A percentile compares a stretch with the other conserved stretches of the same genome.
These are phyloP conservation scores for Novumbra hubbsi DNA, from an alignment of 2,797 vertebrate genomes.

Conservation along the genomic window DNA sequence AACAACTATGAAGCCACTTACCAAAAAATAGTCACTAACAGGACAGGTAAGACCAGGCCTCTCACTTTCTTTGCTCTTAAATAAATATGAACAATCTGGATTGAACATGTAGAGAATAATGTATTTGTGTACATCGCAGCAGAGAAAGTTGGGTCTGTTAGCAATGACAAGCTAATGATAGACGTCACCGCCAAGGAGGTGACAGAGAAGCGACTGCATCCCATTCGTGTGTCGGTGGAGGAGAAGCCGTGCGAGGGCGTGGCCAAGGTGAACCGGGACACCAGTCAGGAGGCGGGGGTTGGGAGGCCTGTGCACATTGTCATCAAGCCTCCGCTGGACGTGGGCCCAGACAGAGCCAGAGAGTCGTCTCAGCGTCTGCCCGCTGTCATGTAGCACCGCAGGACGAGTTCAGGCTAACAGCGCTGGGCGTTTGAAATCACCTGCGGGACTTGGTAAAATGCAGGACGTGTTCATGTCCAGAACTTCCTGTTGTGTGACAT, in stretches of 20 bases:
- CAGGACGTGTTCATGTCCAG: not conserved
- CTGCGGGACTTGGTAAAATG: not conserved
- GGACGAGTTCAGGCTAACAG: not conserved
- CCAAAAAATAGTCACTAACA: conserved; percentile 51
- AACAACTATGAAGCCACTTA: conserved; percentile 47
- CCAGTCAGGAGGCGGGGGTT: conserved; percentile 43
- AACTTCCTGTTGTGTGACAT: not conserved
- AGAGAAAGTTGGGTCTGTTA: conserved; percentile 61
- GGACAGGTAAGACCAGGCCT: conserved; percentile 50
- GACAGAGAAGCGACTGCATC: conserved; percentile 66
- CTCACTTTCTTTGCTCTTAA: not conserved
- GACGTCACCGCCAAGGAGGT: conserved; percentile 48
- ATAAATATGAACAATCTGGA: not conserved
- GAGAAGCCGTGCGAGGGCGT: conserved; percentile 58
- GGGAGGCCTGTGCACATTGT: conserved; percentile 73
- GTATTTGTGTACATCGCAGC: conserved; percentile 32
- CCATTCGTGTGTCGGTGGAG: conserved; percentile 72
- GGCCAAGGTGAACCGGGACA: conserved; percentile 35
- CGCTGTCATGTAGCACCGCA: conserved; percentile 54
- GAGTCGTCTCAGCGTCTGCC: conserved; percentile 58
- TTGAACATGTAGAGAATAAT: not conserved
- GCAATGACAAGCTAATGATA: conserved; percentile 61
- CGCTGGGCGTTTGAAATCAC: not conserved
- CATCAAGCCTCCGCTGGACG: conserved; percentile 68
- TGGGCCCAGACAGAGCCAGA: conserved; percentile 50